These are phyloP conservation scores for Eubucco bourcierii DNA, from an alignment of 2,113 vertebrate genomes.

Conservation along the genomic window DNA sequence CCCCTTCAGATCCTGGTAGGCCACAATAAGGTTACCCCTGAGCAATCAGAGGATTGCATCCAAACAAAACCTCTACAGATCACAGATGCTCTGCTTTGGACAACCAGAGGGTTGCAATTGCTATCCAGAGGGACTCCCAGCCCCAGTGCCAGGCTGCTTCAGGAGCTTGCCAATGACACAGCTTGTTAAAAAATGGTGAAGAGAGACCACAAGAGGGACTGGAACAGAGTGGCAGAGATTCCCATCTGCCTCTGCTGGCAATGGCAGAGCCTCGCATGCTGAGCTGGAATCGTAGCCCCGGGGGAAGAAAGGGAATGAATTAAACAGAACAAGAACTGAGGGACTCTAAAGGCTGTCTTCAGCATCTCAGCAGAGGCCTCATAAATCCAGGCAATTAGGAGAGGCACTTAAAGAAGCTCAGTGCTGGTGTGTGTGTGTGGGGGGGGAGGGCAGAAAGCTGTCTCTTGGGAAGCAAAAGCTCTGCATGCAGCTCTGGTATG, in stretches of 20 bases:
- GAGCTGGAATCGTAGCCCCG: constrained; percentile 48
- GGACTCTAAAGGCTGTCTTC: constrained; percentile 67
- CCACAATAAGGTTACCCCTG: neutral
- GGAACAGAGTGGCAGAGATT: neutral
- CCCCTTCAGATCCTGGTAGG: no score
- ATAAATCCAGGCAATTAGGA: constrained; percentile 64
- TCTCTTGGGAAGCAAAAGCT: constrained; percentile 2
- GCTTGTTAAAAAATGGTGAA: neutral
- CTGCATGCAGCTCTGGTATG: neutral
- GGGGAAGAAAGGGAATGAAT: constrained; percentile 47
- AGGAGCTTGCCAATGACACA: neutral
- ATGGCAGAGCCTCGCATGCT: constrained; percentile 32
- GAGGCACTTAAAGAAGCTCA: constrained; percentile 43
- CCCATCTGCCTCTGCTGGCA: constrained; percentile 59
- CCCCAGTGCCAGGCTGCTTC: neutral
- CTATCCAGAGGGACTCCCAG: neutral
- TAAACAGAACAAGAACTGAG: constrained; percentile 63
- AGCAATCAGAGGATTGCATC: neutral
- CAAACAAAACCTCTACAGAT: neutral
- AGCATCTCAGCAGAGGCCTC: constrained; percentile 47
- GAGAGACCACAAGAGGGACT: constrained; percentile 3
- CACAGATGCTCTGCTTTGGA: neutral
- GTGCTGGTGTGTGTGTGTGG: neutral
- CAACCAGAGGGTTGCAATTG: neutral
- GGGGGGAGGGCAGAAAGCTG: neutral